phyloP scores from a whole-genome alignment of 2,113 vertebrate genomes.

The Alaudala cheleensis region DNA sequence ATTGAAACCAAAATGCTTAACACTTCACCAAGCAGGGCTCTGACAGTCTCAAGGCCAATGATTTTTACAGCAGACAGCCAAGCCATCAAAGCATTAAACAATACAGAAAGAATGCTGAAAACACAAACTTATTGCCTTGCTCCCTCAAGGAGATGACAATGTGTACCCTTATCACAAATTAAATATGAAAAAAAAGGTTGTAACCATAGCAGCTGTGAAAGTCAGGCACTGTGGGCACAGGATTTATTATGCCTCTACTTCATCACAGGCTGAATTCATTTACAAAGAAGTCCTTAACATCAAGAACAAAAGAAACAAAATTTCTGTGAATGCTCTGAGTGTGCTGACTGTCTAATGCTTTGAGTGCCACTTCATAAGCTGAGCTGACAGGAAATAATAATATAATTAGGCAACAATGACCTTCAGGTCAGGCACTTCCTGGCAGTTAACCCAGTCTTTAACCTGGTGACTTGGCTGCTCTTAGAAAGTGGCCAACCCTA shows the following conservation, averaged over 20 bases:
- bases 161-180: not conserved
- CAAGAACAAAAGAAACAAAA: constrained; percentile 47
- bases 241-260: constrained; percentile 15
- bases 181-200: not conserved
- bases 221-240: not conserved
- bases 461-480: not conserved
- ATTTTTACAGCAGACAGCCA: constrained; percentile 25
- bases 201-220: not conserved
- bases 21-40: not conserved
- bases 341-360: constrained; percentile 22
- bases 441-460: constrained; percentile 49
- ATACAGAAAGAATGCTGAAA: not conserved
- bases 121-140: not conserved
- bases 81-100: constrained; percentile 19
- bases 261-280: constrained; percentile 39
- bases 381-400: constrained; percentile 35
- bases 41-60: constrained; percentile 29
- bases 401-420: constrained; percentile 47
- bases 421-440: not conserved
- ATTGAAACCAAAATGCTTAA: constrained; percentile 43
- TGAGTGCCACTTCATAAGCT: constrained; percentile 39
- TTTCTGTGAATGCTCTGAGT: constrained; percentile 19
- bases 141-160: constrained; percentile 22
- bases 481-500: not conserved
- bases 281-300: constrained; percentile 27